Evolutionary conservation across 1,140 invertebrate genomes (phyloP), one percentile per base, ranked within the genome.

Genomic region (Octopus sinensis): DNA sequence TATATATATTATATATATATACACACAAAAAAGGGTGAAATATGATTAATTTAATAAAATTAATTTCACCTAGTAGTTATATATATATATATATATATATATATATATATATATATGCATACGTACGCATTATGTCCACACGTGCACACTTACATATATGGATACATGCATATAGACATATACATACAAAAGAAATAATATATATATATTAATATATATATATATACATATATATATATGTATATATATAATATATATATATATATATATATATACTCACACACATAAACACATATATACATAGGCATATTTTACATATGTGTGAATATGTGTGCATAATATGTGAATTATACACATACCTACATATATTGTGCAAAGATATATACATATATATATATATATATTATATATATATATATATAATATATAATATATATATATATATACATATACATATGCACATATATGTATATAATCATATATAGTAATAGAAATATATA

Each of bases 51-150:
- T 62, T 17, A 17, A 62, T 62, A 9, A 9, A 6, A 62, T 17
- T 17, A 17, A 62, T 62, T 62, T 62, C 56, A 17, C 56, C 17
- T 6, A 9, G 17, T 62, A 62, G 6, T 9, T 62, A 62, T 62
- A 62, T 62, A 62, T 62, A 62, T 62, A 62, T 62, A 62, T 62
- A 62, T 62, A 62, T 62, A 62, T 62, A 62, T 62, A 62, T 62
- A 62, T 62, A 62, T 62, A 62, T 62, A 62, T 62, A 62, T 62
- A 62, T 62, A 62, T 62, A 62, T 62, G 17, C 56, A 62, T 62
- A 62, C 56, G 17, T 62, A 62, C 56, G 17, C 17, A 62, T 62
- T 6, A 62, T 62, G 9, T 62, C 9, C 17, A 62, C 17, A 10
- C 17, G 56, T 17, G 56, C 17, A 62, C 17, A 62, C 17, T 62